These are phyloP conservation scores for Myotis vivesi DNA, from an alignment of 2,797 vertebrate species.

Conservation along the genomic window DNA sequence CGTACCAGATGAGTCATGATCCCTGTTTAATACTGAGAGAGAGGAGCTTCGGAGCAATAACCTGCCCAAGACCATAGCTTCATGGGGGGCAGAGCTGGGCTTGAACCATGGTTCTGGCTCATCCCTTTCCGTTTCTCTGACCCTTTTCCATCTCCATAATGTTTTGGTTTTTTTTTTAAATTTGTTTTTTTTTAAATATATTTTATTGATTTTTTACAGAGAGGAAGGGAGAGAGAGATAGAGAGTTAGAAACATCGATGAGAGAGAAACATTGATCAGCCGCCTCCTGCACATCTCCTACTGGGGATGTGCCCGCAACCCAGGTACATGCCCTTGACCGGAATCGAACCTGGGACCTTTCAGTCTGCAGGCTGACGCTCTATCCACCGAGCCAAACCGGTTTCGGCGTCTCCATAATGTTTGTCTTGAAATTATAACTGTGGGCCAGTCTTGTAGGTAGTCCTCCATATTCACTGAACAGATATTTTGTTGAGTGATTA, in stretches of 20 bases:
- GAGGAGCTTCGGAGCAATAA: neutral
- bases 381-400: no score
- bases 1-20: neutral
- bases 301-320: no score
- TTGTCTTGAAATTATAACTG: neutral
- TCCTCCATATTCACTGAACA: neutral
- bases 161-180: no score
- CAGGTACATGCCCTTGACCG: no score
- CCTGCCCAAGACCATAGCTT: neutral
- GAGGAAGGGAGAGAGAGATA: no score
- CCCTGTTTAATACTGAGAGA: fast-evolving
- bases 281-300: no score
- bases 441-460: neutral
- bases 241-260: no score
- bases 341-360: no score
- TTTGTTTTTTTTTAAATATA: no score
- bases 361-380: no score
- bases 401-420: neutral
- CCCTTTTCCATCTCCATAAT: neutral
- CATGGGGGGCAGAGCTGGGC: neutral
- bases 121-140: neutral
- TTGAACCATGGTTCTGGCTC: neutral
- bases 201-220: no score
- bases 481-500: neutral
- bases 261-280: no score